phyloP scores from a whole-genome alignment of 2,888 invertebrate genomes.

The Molanna angustata region DNA sequence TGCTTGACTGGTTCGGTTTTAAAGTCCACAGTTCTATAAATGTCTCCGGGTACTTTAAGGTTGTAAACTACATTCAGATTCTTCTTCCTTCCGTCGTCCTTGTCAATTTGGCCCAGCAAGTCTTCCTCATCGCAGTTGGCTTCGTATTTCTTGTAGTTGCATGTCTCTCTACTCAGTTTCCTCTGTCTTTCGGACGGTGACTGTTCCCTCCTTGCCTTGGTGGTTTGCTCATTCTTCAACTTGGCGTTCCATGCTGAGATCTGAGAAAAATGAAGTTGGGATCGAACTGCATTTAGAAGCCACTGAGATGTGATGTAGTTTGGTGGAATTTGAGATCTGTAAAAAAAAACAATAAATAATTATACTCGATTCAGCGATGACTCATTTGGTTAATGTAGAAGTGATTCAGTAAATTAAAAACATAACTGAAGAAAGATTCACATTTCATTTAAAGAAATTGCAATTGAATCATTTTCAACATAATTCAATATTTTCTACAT shows the following conservation, averaged over 20 bases:
- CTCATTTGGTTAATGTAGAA: too few relatives aligned
- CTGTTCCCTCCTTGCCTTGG: conserved; percentile 27
- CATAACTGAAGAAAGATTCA: too few relatives aligned
- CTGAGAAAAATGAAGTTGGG: conserved; percentile 95
- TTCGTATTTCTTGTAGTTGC: conserved; percentile 52
- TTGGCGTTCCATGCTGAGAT: conserved; percentile 85
- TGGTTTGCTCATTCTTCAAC: conserved; percentile 34
- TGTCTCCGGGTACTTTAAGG: conserved; percentile 66
- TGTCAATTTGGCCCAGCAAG: conserved; percentile 37
- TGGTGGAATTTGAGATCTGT: conserved; percentile 48
- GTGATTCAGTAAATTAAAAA: too few relatives aligned
- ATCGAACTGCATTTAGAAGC: conserved; percentile 88
- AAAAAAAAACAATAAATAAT: conserved; percentile 32
- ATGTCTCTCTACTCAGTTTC: conserved; percentile 51
- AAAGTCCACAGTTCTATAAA: conserved; percentile 53
- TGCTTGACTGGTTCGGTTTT: conserved; percentile 62
- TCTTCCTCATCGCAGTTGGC: conserved; percentile 46
- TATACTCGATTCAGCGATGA: too few relatives aligned
- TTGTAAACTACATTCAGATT: conserved; percentile 62
- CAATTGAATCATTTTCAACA: too few relatives aligned
- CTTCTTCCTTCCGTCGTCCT: conserved; percentile 38
- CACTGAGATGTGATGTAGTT: conserved; percentile 61
- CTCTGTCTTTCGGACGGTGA: conserved; percentile 40
- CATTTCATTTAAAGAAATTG: too few relatives aligned
- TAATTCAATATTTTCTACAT: too few relatives aligned